Conservation (phyloP, 2,888 invertebrate species). For the Lamellibrachia satsuma region DNA sequence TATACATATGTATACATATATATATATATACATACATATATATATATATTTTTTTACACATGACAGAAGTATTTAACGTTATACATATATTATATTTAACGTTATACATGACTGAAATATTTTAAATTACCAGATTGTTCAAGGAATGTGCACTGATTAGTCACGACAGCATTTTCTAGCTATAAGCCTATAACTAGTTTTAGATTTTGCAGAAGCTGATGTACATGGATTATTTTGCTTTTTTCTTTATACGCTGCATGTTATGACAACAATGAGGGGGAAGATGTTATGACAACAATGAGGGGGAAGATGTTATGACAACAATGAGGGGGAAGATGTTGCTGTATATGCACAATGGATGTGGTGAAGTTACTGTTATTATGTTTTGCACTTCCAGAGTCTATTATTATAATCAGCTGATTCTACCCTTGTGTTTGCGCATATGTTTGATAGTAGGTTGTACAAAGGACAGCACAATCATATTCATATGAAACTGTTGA, state of each 20-base stretch:
- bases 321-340: background rate
- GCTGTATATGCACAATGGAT: background rate
- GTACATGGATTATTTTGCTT: background rate
- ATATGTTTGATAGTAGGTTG: background rate
- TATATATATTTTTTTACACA: too few relatives aligned
- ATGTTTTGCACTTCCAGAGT: background rate
- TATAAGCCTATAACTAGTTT: background rate
- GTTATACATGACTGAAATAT: background rate
- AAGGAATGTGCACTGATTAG: background rate
- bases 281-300: too few relatives aligned
- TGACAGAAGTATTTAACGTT: too few relatives aligned
- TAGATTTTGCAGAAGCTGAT: background rate
- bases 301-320: too few relatives aligned
- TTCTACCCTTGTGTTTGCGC: background rate
- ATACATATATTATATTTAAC: too few relatives aligned
- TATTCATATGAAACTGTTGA: background rate
- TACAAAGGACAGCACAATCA: background rate
- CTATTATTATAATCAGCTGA: conserved; percentile 17
- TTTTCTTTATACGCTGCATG: background rate
- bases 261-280: background rate
- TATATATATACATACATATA: too few relatives aligned
- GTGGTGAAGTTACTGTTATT: background rate
- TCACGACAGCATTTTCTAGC: conserved; percentile 9
- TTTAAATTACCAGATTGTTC: background rate
- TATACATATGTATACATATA: too few relatives aligned